phyloP scores from a whole-genome alignment of 2,797 vertebrate species.

The Eptatretus atami region DNA sequence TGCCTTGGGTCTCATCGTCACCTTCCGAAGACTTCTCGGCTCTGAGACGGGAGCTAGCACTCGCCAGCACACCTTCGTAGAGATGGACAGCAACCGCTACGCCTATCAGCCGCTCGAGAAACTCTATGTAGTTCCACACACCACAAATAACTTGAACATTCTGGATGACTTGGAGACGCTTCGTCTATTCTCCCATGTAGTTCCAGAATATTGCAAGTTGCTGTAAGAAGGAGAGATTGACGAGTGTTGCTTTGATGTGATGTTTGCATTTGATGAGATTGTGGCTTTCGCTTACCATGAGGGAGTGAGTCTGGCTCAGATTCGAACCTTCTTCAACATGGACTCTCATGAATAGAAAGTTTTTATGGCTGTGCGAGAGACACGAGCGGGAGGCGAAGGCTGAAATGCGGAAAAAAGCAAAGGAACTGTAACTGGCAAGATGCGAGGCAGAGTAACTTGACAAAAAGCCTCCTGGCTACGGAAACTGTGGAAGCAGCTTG shows the following conservation, averaged over 20 bases:
- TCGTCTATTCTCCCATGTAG: conserved; percentile 83
- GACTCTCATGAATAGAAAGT: conserved; percentile 94
- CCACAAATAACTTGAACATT: conserved; percentile 98
- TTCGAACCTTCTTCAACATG: conserved; percentile 97
- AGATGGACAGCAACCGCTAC: conserved; percentile 83
- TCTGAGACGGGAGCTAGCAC: conserved; percentile 17
- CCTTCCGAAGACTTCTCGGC: conserved; percentile 91
- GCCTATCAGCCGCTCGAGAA: conserved; percentile 95
- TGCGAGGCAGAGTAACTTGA: conserved; percentile 68
- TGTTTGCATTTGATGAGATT: conserved; percentile 95
- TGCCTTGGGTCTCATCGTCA: conserved; percentile 65
- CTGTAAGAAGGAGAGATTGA: conserved; percentile 86
- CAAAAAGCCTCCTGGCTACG: conserved; percentile 56
- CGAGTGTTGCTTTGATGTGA: conserved; percentile 85
- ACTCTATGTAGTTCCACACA: conserved; percentile 91
- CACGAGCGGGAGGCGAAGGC: conserved; percentile 86
- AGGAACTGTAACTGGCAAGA: conserved; percentile 71
- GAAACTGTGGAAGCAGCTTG: conserved; percentile 41
- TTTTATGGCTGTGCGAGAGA: conserved; percentile 81
- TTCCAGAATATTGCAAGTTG: conserved; percentile 79
- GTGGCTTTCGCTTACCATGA: conserved; percentile 87
- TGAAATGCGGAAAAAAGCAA: conserved; percentile 86
- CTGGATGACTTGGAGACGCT: conserved; percentile 87
- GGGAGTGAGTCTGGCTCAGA: conserved; percentile 85
- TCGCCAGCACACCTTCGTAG: conserved; percentile 93